Percentiles rank a stretch among this genome's conserved stretches.
These are phyloP conservation scores for Chamaetylas fuelleborni DNA, from an alignment of 2,113 vertebrate genomes.

Conservation along the genomic window DNA sequence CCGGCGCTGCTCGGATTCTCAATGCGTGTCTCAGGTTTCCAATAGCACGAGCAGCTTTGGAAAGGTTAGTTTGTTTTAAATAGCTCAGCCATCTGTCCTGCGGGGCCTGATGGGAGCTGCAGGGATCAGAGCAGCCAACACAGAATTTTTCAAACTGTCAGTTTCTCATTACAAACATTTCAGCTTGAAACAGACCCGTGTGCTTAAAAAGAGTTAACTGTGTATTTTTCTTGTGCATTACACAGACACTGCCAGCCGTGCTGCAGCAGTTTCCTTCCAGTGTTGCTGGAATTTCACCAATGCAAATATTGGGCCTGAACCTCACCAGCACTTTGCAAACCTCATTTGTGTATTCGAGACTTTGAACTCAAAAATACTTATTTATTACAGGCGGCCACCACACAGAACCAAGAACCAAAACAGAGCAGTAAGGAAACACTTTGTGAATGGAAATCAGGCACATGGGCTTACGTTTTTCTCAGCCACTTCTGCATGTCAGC, in stretches of 20 bases:
- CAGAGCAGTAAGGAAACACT: not conserved
- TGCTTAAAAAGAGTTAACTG: not conserved
- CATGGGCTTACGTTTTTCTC: accelerated
- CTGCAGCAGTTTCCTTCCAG: not conserved
- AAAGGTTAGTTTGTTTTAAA: slow-evolving; percentile 76
- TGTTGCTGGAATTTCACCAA: not conserved
- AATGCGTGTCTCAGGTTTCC: slow-evolving; percentile 52
- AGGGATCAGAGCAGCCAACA: slow-evolving; percentile 37
- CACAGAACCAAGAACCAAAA: not conserved
- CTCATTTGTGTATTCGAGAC: not conserved
- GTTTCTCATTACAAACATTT: not conserved
- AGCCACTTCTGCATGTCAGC: not conserved
- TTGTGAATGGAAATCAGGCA: accelerated
- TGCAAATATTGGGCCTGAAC: not conserved
- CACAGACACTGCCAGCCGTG: not conserved
- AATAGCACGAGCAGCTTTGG: slow-evolving; percentile 51
- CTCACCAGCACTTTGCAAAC: not conserved
- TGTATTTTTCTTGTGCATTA: not conserved
- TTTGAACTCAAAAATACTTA: not conserved
- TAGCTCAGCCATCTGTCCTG: slow-evolving; percentile 71
- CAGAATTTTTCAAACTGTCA: slow-evolving; percentile 44
- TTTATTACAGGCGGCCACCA: not conserved
- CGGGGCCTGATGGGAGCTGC: slow-evolving; percentile 20
- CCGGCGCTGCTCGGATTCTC: not conserved
- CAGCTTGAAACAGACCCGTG: not conserved